Percentiles rank a stretch among this genome's conserved stretches.
Evolutionary conservation across 2,113 vertebrate species (phyloP).

Genomic region (Lynx canadensis): DNA sequence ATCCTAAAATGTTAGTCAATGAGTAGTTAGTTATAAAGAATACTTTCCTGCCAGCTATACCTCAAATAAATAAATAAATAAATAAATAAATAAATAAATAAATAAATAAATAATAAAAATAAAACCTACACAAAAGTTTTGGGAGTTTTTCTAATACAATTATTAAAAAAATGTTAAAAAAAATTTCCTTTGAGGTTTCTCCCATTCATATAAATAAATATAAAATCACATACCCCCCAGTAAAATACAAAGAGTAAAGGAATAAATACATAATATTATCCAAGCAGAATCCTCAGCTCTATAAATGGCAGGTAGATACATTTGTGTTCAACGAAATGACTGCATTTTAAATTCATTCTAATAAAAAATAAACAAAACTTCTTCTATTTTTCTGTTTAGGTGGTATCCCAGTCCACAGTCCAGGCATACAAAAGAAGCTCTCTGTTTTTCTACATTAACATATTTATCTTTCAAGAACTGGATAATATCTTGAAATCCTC

Average conservation of each 20-base stretch:
- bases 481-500: neutral
- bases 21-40: neutral
- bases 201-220: neutral
- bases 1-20: neutral
- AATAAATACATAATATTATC: neutral
- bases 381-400: neutral
- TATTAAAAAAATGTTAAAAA: neutral
- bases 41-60: neutral
- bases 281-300: neutral
- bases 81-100: too few relatives aligned
- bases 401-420: neutral
- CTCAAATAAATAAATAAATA: neutral
- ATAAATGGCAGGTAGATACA: neutral
- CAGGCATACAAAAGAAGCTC: neutral
- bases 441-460: neutral
- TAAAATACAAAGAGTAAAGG: neutral
- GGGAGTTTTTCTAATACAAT: neutral
- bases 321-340: neutral
- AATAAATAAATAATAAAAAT: neutral
- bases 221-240: neutral
- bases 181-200: neutral
- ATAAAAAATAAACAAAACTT: neutral
- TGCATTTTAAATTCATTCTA: neutral
- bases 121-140: neutral
- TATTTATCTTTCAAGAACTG: neutral